Evolutionary conservation across 2,888 invertebrate species (phyloP).

Genomic region (Limulus polyphemus): DNA sequence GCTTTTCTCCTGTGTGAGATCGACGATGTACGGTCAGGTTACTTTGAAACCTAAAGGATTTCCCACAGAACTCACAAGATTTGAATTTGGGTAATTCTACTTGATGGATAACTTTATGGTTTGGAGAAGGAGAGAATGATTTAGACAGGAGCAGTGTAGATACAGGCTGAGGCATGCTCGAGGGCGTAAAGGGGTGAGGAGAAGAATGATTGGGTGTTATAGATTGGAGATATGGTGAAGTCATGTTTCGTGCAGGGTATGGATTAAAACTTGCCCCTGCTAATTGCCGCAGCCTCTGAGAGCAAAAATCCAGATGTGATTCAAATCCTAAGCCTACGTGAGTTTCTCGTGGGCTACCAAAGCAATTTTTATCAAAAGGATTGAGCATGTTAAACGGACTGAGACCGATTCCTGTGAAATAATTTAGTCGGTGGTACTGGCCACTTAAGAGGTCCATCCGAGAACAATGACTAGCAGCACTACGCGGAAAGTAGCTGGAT

Average conservation of each 20-base stretch:
- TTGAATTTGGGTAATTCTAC: slow-evolving; percentile 32
- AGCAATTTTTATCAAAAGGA: slow-evolving; percentile 30
- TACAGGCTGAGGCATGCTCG: slow-evolving; percentile 14
- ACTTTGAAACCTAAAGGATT: slow-evolving; percentile 84
- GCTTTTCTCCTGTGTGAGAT: slow-evolving; percentile 63
- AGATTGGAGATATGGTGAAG: slow-evolving; percentile 32
- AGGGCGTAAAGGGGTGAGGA: slow-evolving; percentile 24
- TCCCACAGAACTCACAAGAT: slow-evolving; percentile 83
- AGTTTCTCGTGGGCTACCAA: slow-evolving; percentile 67
- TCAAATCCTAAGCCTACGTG: slow-evolving; percentile 26
- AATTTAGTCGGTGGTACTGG: too few relatives aligned
- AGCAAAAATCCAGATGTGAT: slow-evolving; percentile 77
- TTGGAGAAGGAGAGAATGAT: slow-evolving; percentile 34
- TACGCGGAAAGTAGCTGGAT: too few relatives aligned
- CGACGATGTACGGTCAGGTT: slow-evolving; percentile 84
- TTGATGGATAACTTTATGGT: slow-evolving; percentile 8
- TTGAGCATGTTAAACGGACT: slow-evolving; percentile 29
- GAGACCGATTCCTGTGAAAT: slow-evolving; percentile 1
- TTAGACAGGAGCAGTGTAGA: slow-evolving; percentile 36
- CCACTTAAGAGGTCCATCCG: too few relatives aligned
- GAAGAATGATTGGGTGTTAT: slow-evolving; percentile 6
- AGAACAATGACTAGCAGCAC: too few relatives aligned
- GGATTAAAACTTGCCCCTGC: slow-evolving; percentile 49
- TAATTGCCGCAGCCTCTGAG: slow-evolving; percentile 97
- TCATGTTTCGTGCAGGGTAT: slow-evolving; percentile 30